Evolutionary conservation across 2,888 invertebrate genomes (phyloP), one percentile per base, ranked within the genome.

Genomic region (Biston betularia): DNA sequence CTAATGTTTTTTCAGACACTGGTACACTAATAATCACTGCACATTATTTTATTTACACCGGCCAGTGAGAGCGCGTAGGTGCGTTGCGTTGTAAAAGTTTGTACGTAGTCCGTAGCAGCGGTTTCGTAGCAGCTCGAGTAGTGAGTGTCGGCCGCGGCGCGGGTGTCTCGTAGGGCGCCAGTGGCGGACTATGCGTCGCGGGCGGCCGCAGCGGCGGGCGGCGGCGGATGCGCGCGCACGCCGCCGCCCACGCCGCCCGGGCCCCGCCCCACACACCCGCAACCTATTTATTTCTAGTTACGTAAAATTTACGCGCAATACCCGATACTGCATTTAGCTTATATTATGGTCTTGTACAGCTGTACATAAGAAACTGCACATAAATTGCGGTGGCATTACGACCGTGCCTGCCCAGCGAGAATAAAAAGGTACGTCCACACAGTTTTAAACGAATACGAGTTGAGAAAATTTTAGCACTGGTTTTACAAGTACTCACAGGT

Each of bases 201-300:
- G 81, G 80, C 3, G 24, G 38, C 79, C 74, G 75, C 75, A 72
- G 76, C 69, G 71, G 70, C 73, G 80, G 72, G 65, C 73, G 77
- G 77, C 24, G 75, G 78, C 71, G 79, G 74, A 56, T 77, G 87
- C 84, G 83, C 88, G 91, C 92, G 90, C 91, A 89, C 86, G 85
- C 87, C 84, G 82, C 88, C 89, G 91, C 92, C 90, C 90, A 89
- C 86, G 85, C 87, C 83, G 48, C 60, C 48, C 81, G 86, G 87
- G 90, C 86, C 86, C 93, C 90, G 90, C 92, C 91, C 91, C 90
- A 88, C 90, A 88, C 89, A 90, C 93, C 92, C 92, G 92, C 93
- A 93, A 93, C 93, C 93, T 93, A 93, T 93, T 93, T 93, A 92
- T 93, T 92, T 89, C 92, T 92, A 92, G 93, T 93, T 93, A 93